phyloP scores from a whole-genome alignment of 2,888 invertebrate species.

The Yponomeuta plumbellus region DNA sequence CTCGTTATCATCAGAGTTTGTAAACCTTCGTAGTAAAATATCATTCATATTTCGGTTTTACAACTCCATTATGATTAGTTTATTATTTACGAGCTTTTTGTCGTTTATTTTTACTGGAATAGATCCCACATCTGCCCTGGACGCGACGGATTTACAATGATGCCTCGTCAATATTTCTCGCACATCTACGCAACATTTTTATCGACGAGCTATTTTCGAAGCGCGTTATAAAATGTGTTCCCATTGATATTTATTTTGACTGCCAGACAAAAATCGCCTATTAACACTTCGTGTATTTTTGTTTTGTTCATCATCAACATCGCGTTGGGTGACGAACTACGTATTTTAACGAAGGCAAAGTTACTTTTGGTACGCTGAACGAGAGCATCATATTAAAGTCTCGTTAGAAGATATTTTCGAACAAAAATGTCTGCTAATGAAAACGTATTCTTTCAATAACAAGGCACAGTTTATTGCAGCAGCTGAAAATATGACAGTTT shows the following conservation, averaged over 20 bases:
- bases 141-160: neutral
- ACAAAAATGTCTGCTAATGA: neutral
- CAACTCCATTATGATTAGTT: neutral
- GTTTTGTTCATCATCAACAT: neutral
- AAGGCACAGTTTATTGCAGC: neutral
- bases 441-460: constrained; percentile 2
- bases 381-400: neutral
- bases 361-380: neutral
- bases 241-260: constrained; percentile 10
- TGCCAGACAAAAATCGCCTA: constrained; percentile 6
- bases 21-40: constrained; percentile 1
- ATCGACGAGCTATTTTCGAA: neutral
- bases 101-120: constrained; percentile 1
- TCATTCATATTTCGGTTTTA: neutral
- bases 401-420: neutral
- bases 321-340: neutral
- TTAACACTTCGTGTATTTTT: constrained; percentile 11
- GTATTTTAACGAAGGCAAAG: neutral
- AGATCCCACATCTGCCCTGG: neutral
- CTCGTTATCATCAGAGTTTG: neutral
- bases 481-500: constrained; percentile 1
- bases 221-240: constrained; percentile 5
- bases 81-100: constrained; percentile 7
- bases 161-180: neutral
- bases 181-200: constrained; percentile 9